Percentiles rank a stretch among this genome's conserved stretches.
phyloP scores from a whole-genome alignment of 2,888 invertebrate genomes.

The Pseudanteris insignis region DNA sequence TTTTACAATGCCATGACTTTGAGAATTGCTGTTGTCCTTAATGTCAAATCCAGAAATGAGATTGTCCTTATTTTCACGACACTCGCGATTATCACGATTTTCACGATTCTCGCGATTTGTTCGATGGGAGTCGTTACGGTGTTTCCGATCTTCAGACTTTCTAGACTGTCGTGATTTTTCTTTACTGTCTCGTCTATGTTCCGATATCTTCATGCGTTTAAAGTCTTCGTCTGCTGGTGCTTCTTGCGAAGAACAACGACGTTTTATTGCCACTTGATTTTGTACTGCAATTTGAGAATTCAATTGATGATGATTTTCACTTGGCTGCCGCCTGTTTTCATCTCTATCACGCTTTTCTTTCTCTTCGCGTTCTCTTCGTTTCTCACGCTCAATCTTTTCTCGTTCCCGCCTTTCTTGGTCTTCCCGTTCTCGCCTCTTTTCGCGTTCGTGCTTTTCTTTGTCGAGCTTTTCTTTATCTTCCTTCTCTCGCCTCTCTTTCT shows the following conservation, averaged over 20 bases:
- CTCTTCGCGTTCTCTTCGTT: slow-evolving; percentile 64
- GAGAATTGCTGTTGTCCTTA: slow-evolving; percentile 48
- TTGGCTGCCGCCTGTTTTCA: slow-evolving; percentile 58
- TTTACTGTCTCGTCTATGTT: slow-evolving; percentile 76
- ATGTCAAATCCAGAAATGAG: slow-evolving; percentile 53
- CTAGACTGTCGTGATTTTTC: slow-evolving; percentile 68
- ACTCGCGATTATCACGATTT: slow-evolving; percentile 58
- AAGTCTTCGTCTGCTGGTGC: slow-evolving; percentile 70
- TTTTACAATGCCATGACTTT: slow-evolving; percentile 45
- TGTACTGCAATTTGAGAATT: slow-evolving; percentile 48
- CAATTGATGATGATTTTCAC: slow-evolving; percentile 59
- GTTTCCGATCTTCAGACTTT: slow-evolving; percentile 62
- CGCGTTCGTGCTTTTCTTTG: slow-evolving; percentile 61
- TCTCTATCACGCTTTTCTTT: slow-evolving; percentile 64
- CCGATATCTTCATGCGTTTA: slow-evolving; percentile 73
- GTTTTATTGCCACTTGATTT: slow-evolving; percentile 75
- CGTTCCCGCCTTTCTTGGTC: slow-evolving; percentile 66
- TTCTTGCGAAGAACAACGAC: slow-evolving; percentile 83
- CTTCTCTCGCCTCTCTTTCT: slow-evolving; percentile 62
- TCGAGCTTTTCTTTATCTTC: slow-evolving; percentile 62
- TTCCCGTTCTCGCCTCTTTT: slow-evolving; percentile 60
- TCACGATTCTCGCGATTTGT: slow-evolving; percentile 53
- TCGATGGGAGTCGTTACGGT: slow-evolving; percentile 62
- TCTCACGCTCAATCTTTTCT: slow-evolving; percentile 65
- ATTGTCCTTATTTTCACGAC: slow-evolving; percentile 55